Evolutionary conservation across 2,888 invertebrate species (phyloP).

Genomic region (Lepidochitona cinerea): DNA sequence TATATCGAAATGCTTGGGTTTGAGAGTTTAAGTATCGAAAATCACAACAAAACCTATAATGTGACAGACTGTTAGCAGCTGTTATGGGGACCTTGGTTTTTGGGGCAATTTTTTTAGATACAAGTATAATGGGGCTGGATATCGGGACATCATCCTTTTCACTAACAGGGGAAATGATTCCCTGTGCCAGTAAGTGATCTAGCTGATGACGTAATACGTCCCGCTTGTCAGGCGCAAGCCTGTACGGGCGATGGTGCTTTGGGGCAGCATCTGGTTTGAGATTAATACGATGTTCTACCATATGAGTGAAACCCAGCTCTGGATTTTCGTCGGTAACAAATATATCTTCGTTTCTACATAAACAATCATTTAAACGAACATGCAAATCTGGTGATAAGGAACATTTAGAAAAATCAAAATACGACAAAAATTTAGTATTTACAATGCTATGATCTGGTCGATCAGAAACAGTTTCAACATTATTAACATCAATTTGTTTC

Average conservation of each 20-base stretch:
- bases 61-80: not conserved
- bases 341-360: conserved; percentile 7
- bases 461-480: not conserved
- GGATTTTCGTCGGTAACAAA: conserved; percentile 13
- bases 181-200: conserved; percentile 6
- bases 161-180: conserved; percentile 5
- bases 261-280: conserved; percentile 3
- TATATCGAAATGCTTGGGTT: conserved; percentile 5
- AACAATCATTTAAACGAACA: too few species aligned
- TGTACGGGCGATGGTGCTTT: not conserved
- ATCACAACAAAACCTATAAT: conserved; percentile 12
- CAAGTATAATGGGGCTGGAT: not conserved
- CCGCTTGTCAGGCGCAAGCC: conserved; percentile 5
- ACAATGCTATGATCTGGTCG: not conserved
- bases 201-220: conserved; percentile 5
- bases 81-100: not conserved
- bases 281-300: not conserved
- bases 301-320: not conserved
- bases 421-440: not conserved
- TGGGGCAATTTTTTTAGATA: not conserved
- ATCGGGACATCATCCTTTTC: conserved; percentile 5
- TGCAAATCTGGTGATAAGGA: too few species aligned
- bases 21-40: conserved; percentile 9
- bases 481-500: too few species aligned
- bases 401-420: not conserved